Evolutionary conservation across 2,888 invertebrate species (phyloP), one percentile per base, ranked within the genome.

Genomic region (Steinernema scapterisci): DNA sequence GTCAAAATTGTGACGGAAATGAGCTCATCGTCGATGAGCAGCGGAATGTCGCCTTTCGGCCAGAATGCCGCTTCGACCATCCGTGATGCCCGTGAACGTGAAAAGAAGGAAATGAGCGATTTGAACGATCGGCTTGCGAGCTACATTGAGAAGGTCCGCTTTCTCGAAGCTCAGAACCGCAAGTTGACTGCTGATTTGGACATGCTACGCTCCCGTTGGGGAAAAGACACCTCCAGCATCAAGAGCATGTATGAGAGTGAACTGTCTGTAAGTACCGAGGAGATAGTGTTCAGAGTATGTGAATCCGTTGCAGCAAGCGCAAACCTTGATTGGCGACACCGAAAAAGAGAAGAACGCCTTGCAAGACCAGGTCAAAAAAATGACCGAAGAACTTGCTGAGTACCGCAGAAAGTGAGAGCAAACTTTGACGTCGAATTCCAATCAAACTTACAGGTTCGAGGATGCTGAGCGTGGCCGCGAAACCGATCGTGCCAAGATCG

Each of bases 51-150:
- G 6, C 84, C 84, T 51, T 83, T 83, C 72, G 79, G 81, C 13
- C 79, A 81, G 46, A 83, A 84, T 51, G 89, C 89, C 2, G 88
- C 82, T 73, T 84, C 84, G 38, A 88, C 89, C 23, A 88, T 89
- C 77, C 82, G 85, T 71, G 84, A 84, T 72, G 82, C 82, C 52
- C 83, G 90, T 52, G 89, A 88, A 77, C 85, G 84, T 74, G 90
- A 90, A 83, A 89, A 89, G 87, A 89, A 89, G 80, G 89, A 90
- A 80, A 88, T 90, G 88, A 88, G 88, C 80, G 89, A 89, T 77
- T 82, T 90, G 79, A 90, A 90, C 83, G 90, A 90, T 81, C 84
- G 89, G 74, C 88, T 90, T 75, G 80, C 80, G 56, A 71, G 73
- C 21, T 80, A 80, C 74, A 80, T 80, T 46, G 80, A 80, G 71